Conservation (phyloP, 2,113 vertebrate genomes). For the Heterochromis multidens region DNA sequence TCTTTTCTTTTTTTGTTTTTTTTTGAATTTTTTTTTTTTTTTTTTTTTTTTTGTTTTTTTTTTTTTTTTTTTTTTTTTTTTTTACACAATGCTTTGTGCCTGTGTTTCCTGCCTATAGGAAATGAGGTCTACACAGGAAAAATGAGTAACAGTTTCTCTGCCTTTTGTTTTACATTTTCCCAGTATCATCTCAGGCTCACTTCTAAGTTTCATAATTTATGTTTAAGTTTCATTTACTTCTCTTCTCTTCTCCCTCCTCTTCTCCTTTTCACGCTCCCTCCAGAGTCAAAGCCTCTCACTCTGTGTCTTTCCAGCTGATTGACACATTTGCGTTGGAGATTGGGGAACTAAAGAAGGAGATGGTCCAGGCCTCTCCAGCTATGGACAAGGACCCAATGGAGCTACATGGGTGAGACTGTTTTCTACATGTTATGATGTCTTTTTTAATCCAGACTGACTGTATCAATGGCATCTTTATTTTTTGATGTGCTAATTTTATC, state of each 20-base stretch:
- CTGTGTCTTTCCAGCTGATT: conserved; percentile 80
- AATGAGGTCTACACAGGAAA: conserved; percentile 50
- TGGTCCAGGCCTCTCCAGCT: conserved; percentile 81
- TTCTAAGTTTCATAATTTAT: neutral
- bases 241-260: neutral
- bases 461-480: neutral
- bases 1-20: too few species aligned
- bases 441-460: neutral
- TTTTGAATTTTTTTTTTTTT: too few species aligned
- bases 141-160: conserved; percentile 41
- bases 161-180: conserved; percentile 1
- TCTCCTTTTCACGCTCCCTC: neutral
- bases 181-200: neutral
- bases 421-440: fast-evolving
- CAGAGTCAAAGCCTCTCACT: neutral
- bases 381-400: conserved; percentile 47
- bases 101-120: conserved; percentile 52
- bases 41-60: too few species aligned
- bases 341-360: conserved; percentile 90
- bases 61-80: neutral
- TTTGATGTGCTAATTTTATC: neutral
- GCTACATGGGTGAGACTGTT: conserved; percentile 46
- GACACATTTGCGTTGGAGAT: conserved; percentile 91
- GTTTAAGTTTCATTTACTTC: conserved; percentile 14
- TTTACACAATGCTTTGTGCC: neutral